phyloP scores from a whole-genome alignment of 1,140 invertebrate species.

The Lepidotrigona ventralis region DNA sequence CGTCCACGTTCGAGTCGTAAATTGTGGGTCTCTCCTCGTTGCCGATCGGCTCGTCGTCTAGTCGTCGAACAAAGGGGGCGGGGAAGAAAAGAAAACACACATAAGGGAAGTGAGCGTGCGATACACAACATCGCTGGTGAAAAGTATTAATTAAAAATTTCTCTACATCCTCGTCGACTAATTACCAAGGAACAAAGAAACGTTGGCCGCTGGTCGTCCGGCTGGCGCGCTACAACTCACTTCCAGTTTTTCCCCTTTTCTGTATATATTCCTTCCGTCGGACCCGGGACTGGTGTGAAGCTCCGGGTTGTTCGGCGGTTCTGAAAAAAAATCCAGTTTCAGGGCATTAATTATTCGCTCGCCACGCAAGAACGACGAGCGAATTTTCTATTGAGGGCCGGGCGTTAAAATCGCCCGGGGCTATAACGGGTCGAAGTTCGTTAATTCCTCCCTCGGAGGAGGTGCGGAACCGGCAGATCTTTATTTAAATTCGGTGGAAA shows the following conservation, averaged over 20 bases:
- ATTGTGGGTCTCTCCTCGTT: conserved; percentile 81
- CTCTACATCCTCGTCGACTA: not conserved
- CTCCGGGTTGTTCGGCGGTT: conserved; percentile 82
- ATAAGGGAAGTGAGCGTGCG: no score
- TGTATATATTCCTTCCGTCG: conserved; percentile 76
- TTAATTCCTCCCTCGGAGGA: not conserved
- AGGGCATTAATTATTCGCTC: conserved; percentile 3
- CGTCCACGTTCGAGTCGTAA: conserved; percentile 70
- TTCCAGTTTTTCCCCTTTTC: conserved; percentile 82
- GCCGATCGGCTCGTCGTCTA: conserved; percentile 83
- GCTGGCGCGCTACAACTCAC: conserved; percentile 85
- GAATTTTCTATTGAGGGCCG: not conserved
- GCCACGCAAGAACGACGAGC: not conserved
- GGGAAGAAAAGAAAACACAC: not conserved
- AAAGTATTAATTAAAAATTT: not conserved
- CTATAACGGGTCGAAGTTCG: not conserved
- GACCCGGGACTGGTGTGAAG: conserved; percentile 80
- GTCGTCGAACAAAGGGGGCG: not conserved
- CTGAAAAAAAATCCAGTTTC: conserved; percentile 74
- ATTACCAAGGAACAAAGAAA: conserved; percentile 84
- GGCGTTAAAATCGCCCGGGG: not conserved
- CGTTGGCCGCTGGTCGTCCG: conserved; percentile 86
- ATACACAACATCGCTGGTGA: not conserved
- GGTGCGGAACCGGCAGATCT: not conserved
- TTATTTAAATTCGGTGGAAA: conserved; percentile 35